These are phyloP conservation scores for Macroteleia sp. DNA, from an alignment of 2,888 invertebrate genomes.

Conservation along the genomic window DNA sequence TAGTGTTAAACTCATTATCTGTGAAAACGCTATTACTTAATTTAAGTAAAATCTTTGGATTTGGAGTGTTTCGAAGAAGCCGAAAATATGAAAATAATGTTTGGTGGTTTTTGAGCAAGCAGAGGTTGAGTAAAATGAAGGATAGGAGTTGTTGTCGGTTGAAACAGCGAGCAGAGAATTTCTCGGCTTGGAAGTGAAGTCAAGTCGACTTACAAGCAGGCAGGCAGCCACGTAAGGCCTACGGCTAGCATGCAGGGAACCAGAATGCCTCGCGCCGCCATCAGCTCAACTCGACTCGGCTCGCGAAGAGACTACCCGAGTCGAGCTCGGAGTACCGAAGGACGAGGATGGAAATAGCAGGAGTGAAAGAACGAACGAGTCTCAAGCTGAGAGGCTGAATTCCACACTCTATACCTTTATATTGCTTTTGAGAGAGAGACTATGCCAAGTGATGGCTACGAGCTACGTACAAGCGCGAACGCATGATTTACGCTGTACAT, in stretches of 20 bases:
- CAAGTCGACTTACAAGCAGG: slow-evolving; percentile 55
- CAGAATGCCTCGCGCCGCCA: slow-evolving; percentile 77
- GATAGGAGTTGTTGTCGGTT: slow-evolving; percentile 42
- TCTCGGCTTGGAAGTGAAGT: slow-evolving; percentile 54
- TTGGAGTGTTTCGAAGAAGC: too few species aligned
- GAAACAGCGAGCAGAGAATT: slow-evolving; percentile 45
- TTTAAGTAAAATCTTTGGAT: too few species aligned
- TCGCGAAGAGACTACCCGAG: slow-evolving; percentile 61
- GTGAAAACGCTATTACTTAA: too few species aligned
- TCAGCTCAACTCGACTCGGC: slow-evolving; percentile 66
- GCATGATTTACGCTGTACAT: slow-evolving; percentile 60
- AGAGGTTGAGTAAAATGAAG: slow-evolving; percentile 59
- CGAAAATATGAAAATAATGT: too few species aligned
- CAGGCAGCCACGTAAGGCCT: slow-evolving; percentile 74
- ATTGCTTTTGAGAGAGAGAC: slow-evolving; percentile 72
- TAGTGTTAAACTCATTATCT: too few species aligned
- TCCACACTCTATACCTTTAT: slow-evolving; percentile 79
- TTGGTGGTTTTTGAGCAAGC: slow-evolving; percentile 69
- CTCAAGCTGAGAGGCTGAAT: slow-evolving; percentile 81
- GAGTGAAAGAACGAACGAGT: slow-evolving; percentile 71
- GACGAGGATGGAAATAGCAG: slow-evolving; percentile 25
- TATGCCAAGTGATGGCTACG: slow-evolving; percentile 72
- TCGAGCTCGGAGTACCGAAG: not conserved
- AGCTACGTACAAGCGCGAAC: slow-evolving; percentile 71
- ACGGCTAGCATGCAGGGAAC: slow-evolving; percentile 79